These are phyloP conservation scores for Metalampra italica DNA, from an alignment of 2,888 invertebrate species.

Conservation along the genomic window DNA sequence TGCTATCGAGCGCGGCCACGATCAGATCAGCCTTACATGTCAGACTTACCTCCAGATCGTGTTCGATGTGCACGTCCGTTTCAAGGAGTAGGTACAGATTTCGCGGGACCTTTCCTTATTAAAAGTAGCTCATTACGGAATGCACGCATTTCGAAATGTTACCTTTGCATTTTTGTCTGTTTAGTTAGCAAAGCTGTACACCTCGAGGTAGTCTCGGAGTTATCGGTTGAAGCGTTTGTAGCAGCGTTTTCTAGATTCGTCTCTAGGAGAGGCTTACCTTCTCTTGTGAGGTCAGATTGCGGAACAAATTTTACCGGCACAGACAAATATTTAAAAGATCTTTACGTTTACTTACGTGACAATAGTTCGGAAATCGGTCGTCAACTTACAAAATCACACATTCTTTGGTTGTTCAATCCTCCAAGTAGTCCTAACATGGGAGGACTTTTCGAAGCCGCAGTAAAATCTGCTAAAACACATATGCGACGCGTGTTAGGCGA, in stretches of 20 bases:
- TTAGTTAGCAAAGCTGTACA: slow-evolving; percentile 22
- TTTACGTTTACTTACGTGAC: neutral
- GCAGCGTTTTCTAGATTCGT: slow-evolving; percentile 13
- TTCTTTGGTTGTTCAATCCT: slow-evolving; percentile 10
- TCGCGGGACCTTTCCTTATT: slow-evolving; percentile 11
- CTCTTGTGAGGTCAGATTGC: slow-evolving; percentile 10
- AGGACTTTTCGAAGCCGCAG: slow-evolving; percentile 14
- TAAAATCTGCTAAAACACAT: slow-evolving; percentile 16
- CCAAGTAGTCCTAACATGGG: slow-evolving; percentile 11
- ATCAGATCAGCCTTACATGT: slow-evolving; percentile 3
- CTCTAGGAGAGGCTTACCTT: slow-evolving; percentile 11
- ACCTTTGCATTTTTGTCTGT: slow-evolving; percentile 24
- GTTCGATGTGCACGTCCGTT: slow-evolving; percentile 1
- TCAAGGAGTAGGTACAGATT: slow-evolving; percentile 8
- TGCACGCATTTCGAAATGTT: slow-evolving; percentile 18
- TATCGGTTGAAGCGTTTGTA: slow-evolving; percentile 10
- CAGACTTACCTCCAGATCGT: slow-evolving; percentile 5
- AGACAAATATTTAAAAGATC: slow-evolving; percentile 8
- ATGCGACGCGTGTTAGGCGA: slow-evolving; percentile 9
- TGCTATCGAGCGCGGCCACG: neutral
- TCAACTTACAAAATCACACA: neutral
- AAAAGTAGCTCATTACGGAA: slow-evolving; percentile 14
- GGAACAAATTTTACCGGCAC: slow-evolving; percentile 16
- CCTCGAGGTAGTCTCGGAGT: slow-evolving; percentile 8
- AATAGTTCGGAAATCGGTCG: neutral